These are phyloP conservation scores for Poeciliopsis infans DNA, from an alignment of 2,797 vertebrate genomes.

Conservation along the genomic window DNA sequence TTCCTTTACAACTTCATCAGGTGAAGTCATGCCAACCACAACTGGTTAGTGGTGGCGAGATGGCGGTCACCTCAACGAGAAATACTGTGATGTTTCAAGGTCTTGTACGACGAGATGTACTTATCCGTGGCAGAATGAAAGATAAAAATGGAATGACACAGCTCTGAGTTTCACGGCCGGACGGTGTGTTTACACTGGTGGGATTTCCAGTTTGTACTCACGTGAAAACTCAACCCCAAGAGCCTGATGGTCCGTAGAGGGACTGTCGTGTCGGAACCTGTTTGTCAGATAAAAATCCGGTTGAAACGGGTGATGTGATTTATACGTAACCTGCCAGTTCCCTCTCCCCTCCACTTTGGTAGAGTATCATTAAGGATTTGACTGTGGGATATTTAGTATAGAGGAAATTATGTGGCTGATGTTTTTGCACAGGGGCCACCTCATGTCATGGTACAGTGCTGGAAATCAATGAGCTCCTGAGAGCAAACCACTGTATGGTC, in stretches of 20 bases:
- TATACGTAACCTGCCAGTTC: not conserved
- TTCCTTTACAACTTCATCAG: too few species aligned
- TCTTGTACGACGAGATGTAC: not conserved
- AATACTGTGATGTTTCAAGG: too few species aligned
- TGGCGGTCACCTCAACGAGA: too few species aligned
- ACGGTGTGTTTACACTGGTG: not conserved
- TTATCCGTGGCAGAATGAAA: not conserved
- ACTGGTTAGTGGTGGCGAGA: too few species aligned
- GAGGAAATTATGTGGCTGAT: not conserved
- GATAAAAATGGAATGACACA: not conserved
- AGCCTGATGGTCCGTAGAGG: not conserved
- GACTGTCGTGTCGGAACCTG: not conserved
- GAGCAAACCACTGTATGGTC: not conserved
- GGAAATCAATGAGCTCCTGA: not conserved
- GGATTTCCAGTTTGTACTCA: not conserved
- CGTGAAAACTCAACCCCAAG: not conserved
- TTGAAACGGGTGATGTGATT: too few species aligned
- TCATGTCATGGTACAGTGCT: not conserved
- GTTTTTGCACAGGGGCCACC: not conserved
- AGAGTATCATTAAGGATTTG: not conserved
- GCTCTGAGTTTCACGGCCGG: not conserved
- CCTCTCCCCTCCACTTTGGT: not conserved
- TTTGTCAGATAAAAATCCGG: too few species aligned
- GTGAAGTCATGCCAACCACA: too few species aligned
- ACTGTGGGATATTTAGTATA: not conserved